Percentiles rank a stretch among this genome's conserved stretches.
These are phyloP conservation scores for Drosophila multiciliata DNA, from an alignment of 2,888 invertebrate species.

Conservation along the genomic window DNA sequence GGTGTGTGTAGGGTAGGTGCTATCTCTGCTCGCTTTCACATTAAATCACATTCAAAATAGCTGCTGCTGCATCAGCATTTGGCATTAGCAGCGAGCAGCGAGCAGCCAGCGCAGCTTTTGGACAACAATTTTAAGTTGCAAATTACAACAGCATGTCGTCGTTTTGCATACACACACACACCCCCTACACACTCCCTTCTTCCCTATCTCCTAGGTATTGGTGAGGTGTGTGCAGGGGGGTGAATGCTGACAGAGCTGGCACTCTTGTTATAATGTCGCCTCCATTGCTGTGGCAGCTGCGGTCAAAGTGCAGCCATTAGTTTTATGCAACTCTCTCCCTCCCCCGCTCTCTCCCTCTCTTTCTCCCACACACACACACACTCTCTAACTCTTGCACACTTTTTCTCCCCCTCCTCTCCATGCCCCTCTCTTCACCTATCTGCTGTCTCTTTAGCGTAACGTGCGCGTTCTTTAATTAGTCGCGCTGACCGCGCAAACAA, in stretches of 20 bases:
- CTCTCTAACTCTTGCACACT: neutral
- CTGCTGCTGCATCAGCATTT: constrained; percentile 63
- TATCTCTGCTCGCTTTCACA: constrained; percentile 43
- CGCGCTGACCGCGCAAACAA: constrained; percentile 49
- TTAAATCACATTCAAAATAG: constrained; percentile 70
- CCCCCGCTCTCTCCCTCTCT: neutral
- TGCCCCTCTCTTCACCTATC: neutral
- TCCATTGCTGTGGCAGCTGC: constrained; percentile 59
- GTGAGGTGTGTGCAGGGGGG: neutral
- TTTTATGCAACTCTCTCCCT: constrained; percentile 58
- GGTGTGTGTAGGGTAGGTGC: neutral
- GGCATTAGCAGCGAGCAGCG: constrained; percentile 44
- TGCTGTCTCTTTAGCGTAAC: constrained; percentile 23
- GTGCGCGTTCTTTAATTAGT: constrained; percentile 77
- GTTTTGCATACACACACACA: neutral
- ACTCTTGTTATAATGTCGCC: constrained; percentile 49
- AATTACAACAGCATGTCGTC: constrained; percentile 63
- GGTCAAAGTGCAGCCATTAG: constrained; percentile 77
- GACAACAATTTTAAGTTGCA: constrained; percentile 72
- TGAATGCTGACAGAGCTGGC: constrained; percentile 1
- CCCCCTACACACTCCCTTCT: neutral
- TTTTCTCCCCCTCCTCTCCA: neutral
- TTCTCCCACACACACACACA: neutral
- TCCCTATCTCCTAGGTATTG: no score
- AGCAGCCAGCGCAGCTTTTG: constrained; percentile 23